phyloP scores from a whole-genome alignment of 2,113 vertebrate species.

The Nasalis larvatus region DNA sequence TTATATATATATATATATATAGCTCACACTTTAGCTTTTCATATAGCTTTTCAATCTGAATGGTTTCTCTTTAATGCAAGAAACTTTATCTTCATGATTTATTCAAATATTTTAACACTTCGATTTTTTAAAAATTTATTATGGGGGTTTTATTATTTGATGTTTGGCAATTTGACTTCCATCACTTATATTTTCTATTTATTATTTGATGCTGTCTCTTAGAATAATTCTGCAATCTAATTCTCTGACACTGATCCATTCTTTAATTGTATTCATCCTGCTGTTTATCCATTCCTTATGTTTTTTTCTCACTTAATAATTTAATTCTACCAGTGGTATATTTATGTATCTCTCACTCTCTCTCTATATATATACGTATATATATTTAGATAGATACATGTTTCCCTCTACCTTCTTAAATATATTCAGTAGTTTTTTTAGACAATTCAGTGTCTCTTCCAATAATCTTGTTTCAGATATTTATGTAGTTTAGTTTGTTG shows the following conservation, averaged over 20 bases:
- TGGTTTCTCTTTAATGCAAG: not conserved
- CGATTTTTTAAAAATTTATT: not conserved
- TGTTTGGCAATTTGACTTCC: not conserved
- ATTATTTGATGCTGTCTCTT: not conserved
- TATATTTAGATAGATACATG: not conserved
- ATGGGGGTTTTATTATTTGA: not conserved
- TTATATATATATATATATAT: not conserved
- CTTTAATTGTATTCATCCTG: not conserved
- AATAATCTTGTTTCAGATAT: not conserved
- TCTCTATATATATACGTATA: not conserved
- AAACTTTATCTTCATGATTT: not conserved
- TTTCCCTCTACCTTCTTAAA: not conserved
- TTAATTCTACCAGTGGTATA: not conserved
- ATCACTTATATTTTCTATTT: not conserved
- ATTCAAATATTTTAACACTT: not conserved
- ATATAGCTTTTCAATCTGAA: not conserved
- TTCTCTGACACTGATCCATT: not conserved
- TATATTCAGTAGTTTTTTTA: not conserved
- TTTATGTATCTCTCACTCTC: too few relatives aligned
- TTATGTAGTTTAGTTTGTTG: too few relatives aligned
- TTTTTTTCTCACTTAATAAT: not conserved
- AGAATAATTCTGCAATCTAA: not conserved
- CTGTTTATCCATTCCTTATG: not conserved
- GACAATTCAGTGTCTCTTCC: not conserved
- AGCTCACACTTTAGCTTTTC: not conserved